phyloP scores from a whole-genome alignment of 2,113 vertebrate genomes.

The Illadopsis cleaveri region DNA sequence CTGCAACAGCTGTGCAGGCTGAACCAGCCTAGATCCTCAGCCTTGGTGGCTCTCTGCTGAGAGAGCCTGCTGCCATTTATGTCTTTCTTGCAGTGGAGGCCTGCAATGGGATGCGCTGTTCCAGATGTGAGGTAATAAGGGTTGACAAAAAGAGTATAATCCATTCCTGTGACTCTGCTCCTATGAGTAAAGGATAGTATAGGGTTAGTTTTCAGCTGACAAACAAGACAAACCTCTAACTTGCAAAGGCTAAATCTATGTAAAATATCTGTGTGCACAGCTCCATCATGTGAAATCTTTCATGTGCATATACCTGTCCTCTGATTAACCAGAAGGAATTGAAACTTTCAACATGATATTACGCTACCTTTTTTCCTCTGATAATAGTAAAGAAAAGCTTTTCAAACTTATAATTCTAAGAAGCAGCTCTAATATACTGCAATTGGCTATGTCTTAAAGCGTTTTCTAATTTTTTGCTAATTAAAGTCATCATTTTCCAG shows the following conservation, averaged over 20 bases:
- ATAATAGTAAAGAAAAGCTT: neutral
- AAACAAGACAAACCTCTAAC: neutral
- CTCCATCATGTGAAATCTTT: neutral
- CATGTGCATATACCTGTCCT: neutral
- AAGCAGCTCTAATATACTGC: neutral
- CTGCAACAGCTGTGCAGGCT: neutral
- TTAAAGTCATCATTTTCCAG: neutral
- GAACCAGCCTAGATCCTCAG: neutral
- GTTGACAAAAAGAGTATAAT: neutral
- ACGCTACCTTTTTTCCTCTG: neutral
- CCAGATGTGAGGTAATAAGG: neutral
- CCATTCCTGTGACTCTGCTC: neutral
- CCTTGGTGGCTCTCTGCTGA: neutral
- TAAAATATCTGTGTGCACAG: neutral
- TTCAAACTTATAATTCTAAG: neutral
- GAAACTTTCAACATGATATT: neutral
- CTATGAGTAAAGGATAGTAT: neutral
- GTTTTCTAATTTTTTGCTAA: neutral
- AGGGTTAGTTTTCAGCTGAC: neutral
- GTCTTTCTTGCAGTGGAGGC: neutral
- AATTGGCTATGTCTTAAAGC: neutral
- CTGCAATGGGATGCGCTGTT: neutral
- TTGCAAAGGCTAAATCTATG: neutral
- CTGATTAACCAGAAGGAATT: neutral
- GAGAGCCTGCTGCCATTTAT: neutral